A percentile compares a stretch with the other conserved stretches of the same genome.
phyloP scores from a whole-genome alignment of 2,113 vertebrate species.

The Rhegmatorhina hoffmannsi region DNA sequence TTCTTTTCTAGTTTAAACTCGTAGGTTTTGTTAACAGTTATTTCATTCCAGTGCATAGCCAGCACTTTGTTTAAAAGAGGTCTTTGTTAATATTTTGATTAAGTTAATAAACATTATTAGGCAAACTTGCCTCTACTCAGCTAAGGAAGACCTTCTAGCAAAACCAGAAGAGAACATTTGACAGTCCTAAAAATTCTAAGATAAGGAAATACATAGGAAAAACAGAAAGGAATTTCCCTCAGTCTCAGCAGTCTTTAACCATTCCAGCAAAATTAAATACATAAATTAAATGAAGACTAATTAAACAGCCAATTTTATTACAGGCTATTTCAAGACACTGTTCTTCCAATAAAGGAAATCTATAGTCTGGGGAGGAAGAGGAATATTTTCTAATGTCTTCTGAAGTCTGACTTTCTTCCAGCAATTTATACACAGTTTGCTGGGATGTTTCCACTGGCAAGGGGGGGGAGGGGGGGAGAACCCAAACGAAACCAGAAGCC shows the following conservation, averaged over 20 bases:
- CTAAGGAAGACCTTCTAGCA: conserved; percentile 20
- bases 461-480: too few species aligned
- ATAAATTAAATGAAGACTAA: conserved; percentile 47
- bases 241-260: background rate
- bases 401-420: conserved; percentile 7
- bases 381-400: background rate
- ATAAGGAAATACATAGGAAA: background rate
- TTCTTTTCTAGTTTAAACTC: conserved; percentile 11
- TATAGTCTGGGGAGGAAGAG: background rate
- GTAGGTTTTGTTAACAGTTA: conserved; percentile 27
- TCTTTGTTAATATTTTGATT: conserved; percentile 62
- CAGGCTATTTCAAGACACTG: conserved; percentile 9
- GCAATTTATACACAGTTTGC: background rate
- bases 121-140: conserved; percentile 14
- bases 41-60: conserved; percentile 29
- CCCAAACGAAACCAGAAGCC: background rate
- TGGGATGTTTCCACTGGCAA: background rate
- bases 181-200: background rate
- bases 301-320: conserved; percentile 40
- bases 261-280: conserved; percentile 30
- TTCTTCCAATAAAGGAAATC: conserved; percentile 47
- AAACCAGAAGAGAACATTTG: background rate
- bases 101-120: conserved; percentile 51
- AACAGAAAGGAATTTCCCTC: background rate
- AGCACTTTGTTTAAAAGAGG: conserved; percentile 49